Base-by-base conservation (phyloP, 2,888 invertebrate genomes). In the Cataglyphis albicans region DNA sequence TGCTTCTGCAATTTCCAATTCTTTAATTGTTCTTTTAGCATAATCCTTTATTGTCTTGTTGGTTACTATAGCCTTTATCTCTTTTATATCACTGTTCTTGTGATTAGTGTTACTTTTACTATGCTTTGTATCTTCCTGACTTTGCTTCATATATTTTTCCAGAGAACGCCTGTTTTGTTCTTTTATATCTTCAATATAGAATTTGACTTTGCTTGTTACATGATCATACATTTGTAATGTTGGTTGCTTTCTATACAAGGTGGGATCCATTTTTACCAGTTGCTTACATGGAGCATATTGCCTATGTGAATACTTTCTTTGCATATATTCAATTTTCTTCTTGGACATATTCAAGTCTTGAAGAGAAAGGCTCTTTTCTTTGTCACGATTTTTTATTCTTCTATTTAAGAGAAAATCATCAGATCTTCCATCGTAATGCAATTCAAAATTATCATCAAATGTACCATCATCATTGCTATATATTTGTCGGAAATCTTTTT, bases 151-250 rank as follows among this genome's bases (percentile, higher is more conserved):
- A 70, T 82, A 81, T n/a, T 72, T 88, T 75, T 88, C 86, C 48
- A 82, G 44, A 5, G 91, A 91, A n/a, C 63, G 84, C 35, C 84
- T 86, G 32, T 48, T 88, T 63, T 85, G 91, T 48, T 90, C 86
- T 15, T 88, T 90, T 64, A 90, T 86, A 32, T 85, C 82, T 35
- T 85, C 85, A 61, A 94, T 94, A 59, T 94, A 94, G 21, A 85
- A 89, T 84, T 92, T 94, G 0, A 94, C 94, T 91, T 93, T 94
- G 81, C 94, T 94, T 82, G 91, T 83, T 29, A 94, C 89, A 70
- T 93, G 88, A 29, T 88, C 89, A 86, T 92, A 94, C 64, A 83
- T 91, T 59, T 65, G 80, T 12, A 86, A 81, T n/a, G 86, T 83
- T 4, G 88, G 65, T 41, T 82, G 84, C 41, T 83, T 89, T 67